Percentiles rank a stretch among this genome's conserved stretches.
These are phyloP conservation scores for Ambastaia sidthimunki DNA, from an alignment of 2,797 vertebrate genomes.

Conservation along the genomic window DNA sequence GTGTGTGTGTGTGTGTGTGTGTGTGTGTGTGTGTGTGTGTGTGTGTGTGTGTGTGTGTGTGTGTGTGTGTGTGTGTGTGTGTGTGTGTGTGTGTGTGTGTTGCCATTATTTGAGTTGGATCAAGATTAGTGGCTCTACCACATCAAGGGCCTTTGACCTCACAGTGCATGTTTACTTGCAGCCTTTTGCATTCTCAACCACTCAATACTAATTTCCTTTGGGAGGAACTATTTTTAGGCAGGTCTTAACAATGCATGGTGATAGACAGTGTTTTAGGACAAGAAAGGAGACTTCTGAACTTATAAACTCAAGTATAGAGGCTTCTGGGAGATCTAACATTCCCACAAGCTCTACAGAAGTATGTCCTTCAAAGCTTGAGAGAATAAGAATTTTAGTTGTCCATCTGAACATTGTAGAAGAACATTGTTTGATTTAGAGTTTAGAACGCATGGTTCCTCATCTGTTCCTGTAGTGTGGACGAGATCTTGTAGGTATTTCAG, in stretches of 20 bases:
- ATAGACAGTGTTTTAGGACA: constrained; percentile 46
- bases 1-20: too few species aligned
- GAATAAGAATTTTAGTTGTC: neutral
- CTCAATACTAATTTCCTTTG: constrained; percentile 50
- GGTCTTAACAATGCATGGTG: constrained; percentile 49
- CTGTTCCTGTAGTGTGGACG: constrained; percentile 38
- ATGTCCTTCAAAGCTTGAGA: neutral
- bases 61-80: too few species aligned
- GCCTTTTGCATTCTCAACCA: constrained; percentile 49
- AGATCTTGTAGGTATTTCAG: constrained; percentile 67
- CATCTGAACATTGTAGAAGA: neutral
- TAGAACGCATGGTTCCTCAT: constrained; percentile 6
- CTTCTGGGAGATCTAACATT: neutral
- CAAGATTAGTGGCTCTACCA: constrained; percentile 8
- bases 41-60: too few species aligned
- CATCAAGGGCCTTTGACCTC: constrained; percentile 39
- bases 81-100: neutral
- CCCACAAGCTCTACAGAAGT: neutral
- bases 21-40: too few species aligned
- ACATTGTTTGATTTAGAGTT: neutral
- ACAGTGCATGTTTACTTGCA: constrained; percentile 45
- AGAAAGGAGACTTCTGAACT: constrained; percentile 8
- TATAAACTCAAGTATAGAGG: too few species aligned
- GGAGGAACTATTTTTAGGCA: constrained; percentile 61
- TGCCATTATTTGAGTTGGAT: constrained; percentile 1